phyloP scores from a whole-genome alignment of 2,888 invertebrate species.

The Drosophila barbarae region DNA sequence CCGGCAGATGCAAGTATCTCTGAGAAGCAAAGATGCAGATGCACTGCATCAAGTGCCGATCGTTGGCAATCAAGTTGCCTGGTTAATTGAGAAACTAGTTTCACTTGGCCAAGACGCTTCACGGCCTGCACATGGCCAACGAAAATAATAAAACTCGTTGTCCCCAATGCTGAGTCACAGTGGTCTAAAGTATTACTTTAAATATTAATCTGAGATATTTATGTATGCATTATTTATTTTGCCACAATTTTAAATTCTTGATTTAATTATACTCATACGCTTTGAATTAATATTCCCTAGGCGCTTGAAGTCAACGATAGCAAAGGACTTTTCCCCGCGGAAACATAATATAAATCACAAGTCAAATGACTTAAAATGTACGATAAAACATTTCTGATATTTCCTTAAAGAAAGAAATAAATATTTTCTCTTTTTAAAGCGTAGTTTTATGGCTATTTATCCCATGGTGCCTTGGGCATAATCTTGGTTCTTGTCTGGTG shows the following conservation, averaged over 20 bases:
- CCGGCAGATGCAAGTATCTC: constrained; percentile 23
- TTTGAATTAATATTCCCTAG: constrained; percentile 1
- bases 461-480: constrained; percentile 47
- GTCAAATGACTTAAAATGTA: neutral
- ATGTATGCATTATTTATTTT: neutral
- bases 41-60: constrained; percentile 58
- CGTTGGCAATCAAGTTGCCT: constrained; percentile 16
- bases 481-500: constrained; percentile 45
- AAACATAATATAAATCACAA: too few relatives aligned
- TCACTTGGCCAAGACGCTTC: constrained; percentile 42
- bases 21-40: constrained; percentile 16
- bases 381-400: constrained; percentile 10
- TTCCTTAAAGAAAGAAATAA: neutral
- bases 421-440: neutral
- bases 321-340: too few relatives aligned
- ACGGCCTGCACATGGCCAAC: constrained; percentile 22
- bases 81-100: constrained; percentile 73
- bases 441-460: neutral
- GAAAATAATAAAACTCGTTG: constrained; percentile 28
- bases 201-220: neutral
- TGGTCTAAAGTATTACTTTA: neutral
- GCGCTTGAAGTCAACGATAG: neutral
- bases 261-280: neutral
- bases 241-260: neutral
- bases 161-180: constrained; percentile 7